These are phyloP conservation scores for Rallus limicola DNA, from an alignment of 2,113 vertebrate genomes.

Conservation along the genomic window DNA sequence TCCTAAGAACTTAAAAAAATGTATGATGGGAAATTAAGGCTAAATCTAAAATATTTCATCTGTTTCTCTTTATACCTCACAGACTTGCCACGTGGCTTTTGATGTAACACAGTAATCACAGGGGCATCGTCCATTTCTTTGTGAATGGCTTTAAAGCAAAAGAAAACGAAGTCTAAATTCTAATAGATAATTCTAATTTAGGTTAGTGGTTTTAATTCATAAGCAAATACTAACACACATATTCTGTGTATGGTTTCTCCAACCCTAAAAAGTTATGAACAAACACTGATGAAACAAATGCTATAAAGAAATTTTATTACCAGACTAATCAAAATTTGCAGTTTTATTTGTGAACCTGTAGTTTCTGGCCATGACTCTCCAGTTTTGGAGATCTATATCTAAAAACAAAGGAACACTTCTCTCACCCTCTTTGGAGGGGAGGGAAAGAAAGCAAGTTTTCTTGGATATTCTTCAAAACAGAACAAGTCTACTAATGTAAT, in stretches of 20 bases:
- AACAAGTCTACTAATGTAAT: neutral
- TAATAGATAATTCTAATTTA: neutral
- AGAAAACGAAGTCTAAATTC: neutral
- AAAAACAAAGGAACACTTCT: neutral
- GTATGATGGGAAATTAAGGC: neutral
- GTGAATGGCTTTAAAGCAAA: neutral
- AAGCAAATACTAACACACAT: neutral
- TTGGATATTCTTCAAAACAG: neutral
- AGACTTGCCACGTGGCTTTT: neutral
- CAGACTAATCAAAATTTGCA: neutral
- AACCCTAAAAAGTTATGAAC: neutral
- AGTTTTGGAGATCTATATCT: neutral
- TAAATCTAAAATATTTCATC: neutral
- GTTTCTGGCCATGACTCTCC: neutral
- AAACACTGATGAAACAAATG: neutral
- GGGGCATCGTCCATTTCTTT: neutral
- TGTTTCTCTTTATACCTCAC: neutral
- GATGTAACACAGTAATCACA: neutral
- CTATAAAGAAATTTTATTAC: neutral
- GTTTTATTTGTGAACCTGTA: neutral
- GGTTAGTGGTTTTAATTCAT: neutral
- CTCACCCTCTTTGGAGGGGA: rapidly evolving
- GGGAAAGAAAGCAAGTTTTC: neutral
- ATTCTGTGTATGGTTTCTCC: neutral
- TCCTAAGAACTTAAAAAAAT: neutral